Evolutionary conservation across 2,888 invertebrate species (phyloP).

Genomic region (Aporophyla lueneburgensis): DNA sequence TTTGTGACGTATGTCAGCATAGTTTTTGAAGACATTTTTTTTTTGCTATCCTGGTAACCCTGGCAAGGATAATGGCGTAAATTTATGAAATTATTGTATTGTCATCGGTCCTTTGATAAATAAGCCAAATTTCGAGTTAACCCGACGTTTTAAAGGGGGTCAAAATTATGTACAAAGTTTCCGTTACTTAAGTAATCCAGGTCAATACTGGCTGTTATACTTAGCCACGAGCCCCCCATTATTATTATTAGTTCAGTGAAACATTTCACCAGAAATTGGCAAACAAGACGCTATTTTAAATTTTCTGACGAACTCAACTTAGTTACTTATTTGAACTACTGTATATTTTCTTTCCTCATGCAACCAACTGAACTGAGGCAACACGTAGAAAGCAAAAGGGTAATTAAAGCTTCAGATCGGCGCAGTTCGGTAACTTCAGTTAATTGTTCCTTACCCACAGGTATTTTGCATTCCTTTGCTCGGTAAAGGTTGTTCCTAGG

Average conservation of each 20-base stretch:
- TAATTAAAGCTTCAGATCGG: conserved; percentile 71
- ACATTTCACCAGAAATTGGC: background rate
- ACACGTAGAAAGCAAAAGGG: conserved; percentile 69
- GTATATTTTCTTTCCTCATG: background rate
- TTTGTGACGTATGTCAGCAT: no score
- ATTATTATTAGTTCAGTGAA: background rate
- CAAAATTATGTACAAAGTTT: no score
- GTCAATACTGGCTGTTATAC: background rate
- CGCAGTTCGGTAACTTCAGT: conserved; percentile 63
- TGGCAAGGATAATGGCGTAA: no score
- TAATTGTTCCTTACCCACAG: conserved; percentile 70
- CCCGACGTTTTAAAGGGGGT: no score
- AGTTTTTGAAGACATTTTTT: no score
- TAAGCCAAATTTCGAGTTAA: no score
- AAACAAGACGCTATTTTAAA: background rate
- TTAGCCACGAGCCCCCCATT: background rate
- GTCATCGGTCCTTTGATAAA: no score
- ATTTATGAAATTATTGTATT: no score
- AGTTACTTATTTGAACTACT: conserved; percentile 26
- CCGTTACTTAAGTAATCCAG: no score
- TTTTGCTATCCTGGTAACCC: no score
- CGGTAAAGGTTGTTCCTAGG: conserved; percentile 19
- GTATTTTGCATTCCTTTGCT: conserved; percentile 71
- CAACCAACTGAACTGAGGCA: conserved; percentile 41
- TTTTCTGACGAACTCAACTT: background rate